Base-by-base conservation (phyloP, 2,113 vertebrate genomes). In the Cavia aperea region DNA sequence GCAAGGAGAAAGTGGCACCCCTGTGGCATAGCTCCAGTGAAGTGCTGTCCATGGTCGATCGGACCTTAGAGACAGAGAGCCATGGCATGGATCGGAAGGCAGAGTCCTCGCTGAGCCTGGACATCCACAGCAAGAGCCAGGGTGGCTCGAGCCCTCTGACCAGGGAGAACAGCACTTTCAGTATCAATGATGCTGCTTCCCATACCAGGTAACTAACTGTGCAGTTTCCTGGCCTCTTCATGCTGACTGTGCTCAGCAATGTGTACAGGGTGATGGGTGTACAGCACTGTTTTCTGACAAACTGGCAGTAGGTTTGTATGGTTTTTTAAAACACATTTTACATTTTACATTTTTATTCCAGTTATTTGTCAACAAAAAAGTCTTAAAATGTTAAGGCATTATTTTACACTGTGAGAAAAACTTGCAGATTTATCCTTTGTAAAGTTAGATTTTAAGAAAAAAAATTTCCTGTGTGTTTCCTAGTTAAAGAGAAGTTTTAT, bases 1-100 rank as follows among this genome's bases (percentile, higher is more conserved):
- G 97, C 36, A 99, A 98, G 95, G 99, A 99, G 81, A 98, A 98
- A 33, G 97, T 98, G 72, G 89, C 97, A 0, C 99, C 99, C 0
- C 98, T 99, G 18, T 99, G 99, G 99, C 98, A 98, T 51, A 98
- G 98, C 94, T 98, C 98, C 90, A 98, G 98, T 0, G 99, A 99
- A 54, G 98, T 98, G 70, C 98, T 98, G 62, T 98, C 93, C 98
- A 98, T 97, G 95, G 98, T 97, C 96, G 99, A 98, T 96, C 98
- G 96, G 98, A 99, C 98, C n/a, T 83, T 97, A 23, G 98, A 98
- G 58, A 96, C 98, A 81, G 98, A 98, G 5, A 94, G 96, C 95
- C 98, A 97, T 11, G 95, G 95, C 89, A n/a, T 98, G 86, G 98
- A 98, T 92, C 96, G 98, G 36, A 98, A 98, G 63, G 19, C 98